phyloP scores from a whole-genome alignment of 2,113 vertebrate genomes.

The Bettongia penicillata region DNA sequence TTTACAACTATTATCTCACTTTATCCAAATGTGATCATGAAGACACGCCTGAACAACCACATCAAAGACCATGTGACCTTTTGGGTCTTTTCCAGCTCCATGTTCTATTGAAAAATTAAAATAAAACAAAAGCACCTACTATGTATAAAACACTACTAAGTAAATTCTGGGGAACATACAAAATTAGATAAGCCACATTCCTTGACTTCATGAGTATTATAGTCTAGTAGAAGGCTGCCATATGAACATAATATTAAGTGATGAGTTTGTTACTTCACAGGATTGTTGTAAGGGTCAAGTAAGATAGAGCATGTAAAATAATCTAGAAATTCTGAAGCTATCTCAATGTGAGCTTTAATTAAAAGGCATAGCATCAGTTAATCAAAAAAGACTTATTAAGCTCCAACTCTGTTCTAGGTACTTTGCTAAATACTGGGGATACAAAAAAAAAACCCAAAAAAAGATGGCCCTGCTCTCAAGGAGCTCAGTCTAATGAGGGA shows the following conservation, averaged over 20 bases:
- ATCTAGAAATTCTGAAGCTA: too few species aligned
- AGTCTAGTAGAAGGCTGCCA: neutral
- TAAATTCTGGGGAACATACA: neutral
- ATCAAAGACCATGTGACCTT: neutral
- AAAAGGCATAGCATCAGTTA: neutral
- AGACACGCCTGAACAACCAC: too few species aligned
- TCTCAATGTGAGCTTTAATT: neutral
- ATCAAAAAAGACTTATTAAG: neutral
- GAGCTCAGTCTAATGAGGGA: neutral
- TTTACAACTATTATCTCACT: too few species aligned
- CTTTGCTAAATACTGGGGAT: neutral
- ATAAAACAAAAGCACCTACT: neutral
- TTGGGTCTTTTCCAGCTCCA: neutral
- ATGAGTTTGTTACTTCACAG: too few species aligned
- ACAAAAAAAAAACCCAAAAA: neutral
- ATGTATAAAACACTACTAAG: neutral
- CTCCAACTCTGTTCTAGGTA: neutral
- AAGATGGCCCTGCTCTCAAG: neutral
- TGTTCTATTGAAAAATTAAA: neutral
- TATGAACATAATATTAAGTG: too few species aligned
- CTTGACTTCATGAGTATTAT: neutral
- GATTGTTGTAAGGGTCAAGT: too few species aligned
- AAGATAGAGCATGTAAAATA: too few species aligned
- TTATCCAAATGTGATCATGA: too few species aligned
- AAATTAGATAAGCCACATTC: neutral